phyloP scores from a whole-genome alignment of 2,888 invertebrate species.

The Mechanitis messenoides region DNA sequence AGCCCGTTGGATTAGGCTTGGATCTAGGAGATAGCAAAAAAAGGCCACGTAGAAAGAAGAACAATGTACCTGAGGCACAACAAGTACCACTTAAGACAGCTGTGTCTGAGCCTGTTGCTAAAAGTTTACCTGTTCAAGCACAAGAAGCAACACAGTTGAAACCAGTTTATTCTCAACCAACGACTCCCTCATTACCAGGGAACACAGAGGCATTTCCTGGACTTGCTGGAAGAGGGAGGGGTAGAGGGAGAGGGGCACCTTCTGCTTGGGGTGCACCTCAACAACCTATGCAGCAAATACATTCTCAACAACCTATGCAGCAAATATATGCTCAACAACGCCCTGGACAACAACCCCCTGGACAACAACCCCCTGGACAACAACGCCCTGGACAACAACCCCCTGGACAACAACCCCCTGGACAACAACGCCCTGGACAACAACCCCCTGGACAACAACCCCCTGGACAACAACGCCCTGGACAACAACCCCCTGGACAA shows the following conservation, averaged over 20 bases:
- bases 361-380: neutral
- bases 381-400: neutral
- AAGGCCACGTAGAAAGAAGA: conserved; percentile 39
- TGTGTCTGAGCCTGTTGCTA: too few species aligned
- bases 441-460: neutral
- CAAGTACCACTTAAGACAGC: neutral
- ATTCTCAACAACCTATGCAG: neutral
- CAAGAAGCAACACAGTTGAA: conserved; percentile 2
- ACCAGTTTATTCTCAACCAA: neutral
- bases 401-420: conserved; percentile 4
- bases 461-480: conserved; percentile 6
- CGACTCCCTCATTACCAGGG: neutral
- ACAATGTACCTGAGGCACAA: conserved; percentile 12
- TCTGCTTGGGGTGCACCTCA: conserved; percentile 12
- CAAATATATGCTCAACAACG: neutral
- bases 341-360: conserved; percentile 14
- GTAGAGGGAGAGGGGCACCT: neutral
- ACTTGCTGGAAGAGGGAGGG: conserved; percentile 15
- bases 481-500: conserved; percentile 7
- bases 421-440: neutral
- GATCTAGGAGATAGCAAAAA: conserved; percentile 33
- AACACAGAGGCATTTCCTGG: conserved; percentile 1
- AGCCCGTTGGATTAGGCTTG: conserved; percentile 28
- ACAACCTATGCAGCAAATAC: conserved; percentile 1
- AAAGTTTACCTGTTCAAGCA: too few species aligned